A percentile compares a stretch with the other conserved stretches of the same genome.
Evolutionary conservation across 2,113 vertebrate species (phyloP).

Genomic region (Sinocyclocheilus maitianheensis): DNA sequence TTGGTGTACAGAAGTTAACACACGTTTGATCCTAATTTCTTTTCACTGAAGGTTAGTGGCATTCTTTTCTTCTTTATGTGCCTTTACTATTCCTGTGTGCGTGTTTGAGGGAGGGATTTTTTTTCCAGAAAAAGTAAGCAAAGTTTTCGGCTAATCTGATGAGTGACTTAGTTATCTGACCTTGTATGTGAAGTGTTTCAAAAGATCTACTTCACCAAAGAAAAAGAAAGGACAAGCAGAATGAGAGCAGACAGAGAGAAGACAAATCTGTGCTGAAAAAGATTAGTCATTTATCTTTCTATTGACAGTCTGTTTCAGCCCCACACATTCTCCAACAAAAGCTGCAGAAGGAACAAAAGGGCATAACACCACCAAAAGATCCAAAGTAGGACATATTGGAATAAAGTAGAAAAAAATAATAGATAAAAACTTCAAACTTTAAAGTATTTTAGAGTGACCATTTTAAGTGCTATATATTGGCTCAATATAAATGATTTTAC

Average conservation of each 20-base stretch:
- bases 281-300: conserved; percentile 42
- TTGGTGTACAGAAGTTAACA: background rate
- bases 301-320: conserved; percentile 9
- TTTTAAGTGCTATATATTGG: background rate
- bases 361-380: conserved; percentile 12
- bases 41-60: background rate
- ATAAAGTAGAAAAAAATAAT: background rate
- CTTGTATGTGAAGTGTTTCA: conserved; percentile 11
- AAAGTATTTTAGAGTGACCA: background rate
- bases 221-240: background rate
- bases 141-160: background rate
- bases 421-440: background rate
- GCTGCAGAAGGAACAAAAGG: conserved; percentile 21
- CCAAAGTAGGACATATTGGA: background rate
- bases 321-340: conserved; percentile 1
- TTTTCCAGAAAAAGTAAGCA: background rate
- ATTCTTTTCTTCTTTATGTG: conserved; percentile 6
- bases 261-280: conserved; percentile 40
- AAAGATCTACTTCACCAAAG: conserved; percentile 25
- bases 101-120: background rate
- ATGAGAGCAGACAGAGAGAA: background rate
- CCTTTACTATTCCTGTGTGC: background rate
- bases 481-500: background rate
- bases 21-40: background rate
- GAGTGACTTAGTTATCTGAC: conserved; percentile 10